A percentile compares a stretch with the other conserved stretches of the same genome.
These are phyloP conservation scores for Parasteatoda lunata DNA, from an alignment of 2,888 invertebrate species.

Conservation along the genomic window DNA sequence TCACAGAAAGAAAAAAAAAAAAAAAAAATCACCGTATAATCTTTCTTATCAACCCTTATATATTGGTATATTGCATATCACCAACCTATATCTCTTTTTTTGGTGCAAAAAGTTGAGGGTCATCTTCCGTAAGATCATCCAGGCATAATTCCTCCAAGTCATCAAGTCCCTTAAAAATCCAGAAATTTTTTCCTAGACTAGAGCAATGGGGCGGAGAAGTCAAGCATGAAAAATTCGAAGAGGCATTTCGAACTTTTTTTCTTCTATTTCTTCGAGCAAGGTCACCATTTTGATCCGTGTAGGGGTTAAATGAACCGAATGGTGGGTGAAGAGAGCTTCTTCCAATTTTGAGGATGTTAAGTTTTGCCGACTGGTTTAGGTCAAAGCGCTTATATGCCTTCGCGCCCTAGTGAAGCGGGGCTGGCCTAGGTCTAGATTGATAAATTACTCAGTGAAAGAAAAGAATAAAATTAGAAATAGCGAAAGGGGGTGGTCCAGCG, in stretches of 20 bases:
- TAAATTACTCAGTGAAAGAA: conserved; percentile 6
- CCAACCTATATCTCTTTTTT: neutral
- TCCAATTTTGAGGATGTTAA: neutral
- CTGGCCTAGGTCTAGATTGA: conserved; percentile 21
- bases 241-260: conserved; percentile 6
- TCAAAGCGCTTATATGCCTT: conserved; percentile 16
- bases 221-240: conserved; percentile 51
- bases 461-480: conserved; percentile 1
- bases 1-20: too few species aligned
- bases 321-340: conserved; percentile 38
- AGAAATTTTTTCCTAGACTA: neutral
- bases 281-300: conserved; percentile 27
- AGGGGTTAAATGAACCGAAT: conserved; percentile 55
- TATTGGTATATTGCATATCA: too few species aligned
- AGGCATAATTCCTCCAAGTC: conserved; percentile 33
- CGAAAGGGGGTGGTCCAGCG: conserved; percentile 1
- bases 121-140: conserved; percentile 35
- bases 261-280: conserved; percentile 18
- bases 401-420: neutral
- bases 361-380: neutral
- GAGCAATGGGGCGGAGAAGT: neutral
- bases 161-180: neutral
- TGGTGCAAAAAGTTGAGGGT: conserved; percentile 20
- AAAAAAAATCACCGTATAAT: too few species aligned
- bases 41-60: too few species aligned